A percentile compares a stretch with the other conserved stretches of the same genome.
These are phyloP conservation scores for Tetrax tetrax DNA, from an alignment of 2,113 vertebrate genomes.

Conservation along the genomic window DNA sequence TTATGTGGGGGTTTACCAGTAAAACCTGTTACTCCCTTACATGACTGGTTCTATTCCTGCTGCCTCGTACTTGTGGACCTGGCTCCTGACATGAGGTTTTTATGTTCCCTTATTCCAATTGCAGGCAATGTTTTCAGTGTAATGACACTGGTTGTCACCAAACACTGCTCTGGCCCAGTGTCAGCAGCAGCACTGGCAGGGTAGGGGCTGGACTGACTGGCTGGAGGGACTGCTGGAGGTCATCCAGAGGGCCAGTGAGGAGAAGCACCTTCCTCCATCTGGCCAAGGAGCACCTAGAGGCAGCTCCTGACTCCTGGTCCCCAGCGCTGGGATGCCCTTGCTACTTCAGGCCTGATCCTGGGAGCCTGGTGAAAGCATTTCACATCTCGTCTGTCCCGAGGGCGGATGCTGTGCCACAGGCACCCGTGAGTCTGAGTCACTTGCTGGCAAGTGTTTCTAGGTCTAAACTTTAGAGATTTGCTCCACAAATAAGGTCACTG, in stretches of 20 bases:
- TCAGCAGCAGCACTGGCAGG: neutral
- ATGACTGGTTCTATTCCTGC: neutral
- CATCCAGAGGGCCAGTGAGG: neutral
- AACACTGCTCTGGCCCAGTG: neutral
- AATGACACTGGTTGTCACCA: fast-evolving
- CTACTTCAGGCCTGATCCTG: neutral
- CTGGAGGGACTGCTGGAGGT: neutral
- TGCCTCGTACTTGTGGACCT: neutral
- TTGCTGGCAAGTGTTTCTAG: neutral
- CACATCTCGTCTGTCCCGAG: neutral
- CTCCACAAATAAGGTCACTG: neutral
- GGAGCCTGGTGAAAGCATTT: neutral
- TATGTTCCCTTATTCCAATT: neutral
- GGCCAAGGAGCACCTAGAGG: neutral
- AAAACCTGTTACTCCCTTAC: neutral
- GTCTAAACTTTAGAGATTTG: neutral
- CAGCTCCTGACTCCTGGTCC: neutral
- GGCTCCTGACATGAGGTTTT: neutral
- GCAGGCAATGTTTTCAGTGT: neutral
- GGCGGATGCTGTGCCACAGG: neutral
- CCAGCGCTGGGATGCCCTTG: neutral
- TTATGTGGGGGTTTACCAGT: neutral
- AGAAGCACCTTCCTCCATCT: neutral
- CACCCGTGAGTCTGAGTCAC: neutral
- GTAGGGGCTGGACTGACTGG: neutral